These are phyloP conservation scores for Pristionchus mayeri DNA, from an alignment of 2,888 invertebrate species.

Conservation along the genomic window DNA sequence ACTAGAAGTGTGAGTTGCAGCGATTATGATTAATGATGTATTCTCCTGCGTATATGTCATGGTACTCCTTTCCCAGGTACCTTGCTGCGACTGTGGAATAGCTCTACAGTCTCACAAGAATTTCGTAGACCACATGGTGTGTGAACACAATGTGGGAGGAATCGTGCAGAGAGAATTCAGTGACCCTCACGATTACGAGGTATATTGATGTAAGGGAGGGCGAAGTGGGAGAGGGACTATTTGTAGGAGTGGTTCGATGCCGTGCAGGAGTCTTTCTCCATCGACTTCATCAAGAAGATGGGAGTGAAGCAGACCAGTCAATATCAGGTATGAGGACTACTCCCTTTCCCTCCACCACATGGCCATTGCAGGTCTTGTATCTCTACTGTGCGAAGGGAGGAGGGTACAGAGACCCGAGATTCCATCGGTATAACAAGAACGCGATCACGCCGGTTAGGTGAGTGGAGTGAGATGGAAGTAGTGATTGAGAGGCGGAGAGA, in stretches of 20 bases:
- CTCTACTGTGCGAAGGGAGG: conserved; percentile 56
- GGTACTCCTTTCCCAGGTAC: conserved; percentile 48
- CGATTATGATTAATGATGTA: not conserved
- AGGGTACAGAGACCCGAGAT: conserved; percentile 50
- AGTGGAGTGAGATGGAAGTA: too few species aligned
- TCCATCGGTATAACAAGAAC: conserved; percentile 46
- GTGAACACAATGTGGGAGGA: conserved; percentile 55
- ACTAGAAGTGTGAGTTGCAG: conserved; percentile 53
- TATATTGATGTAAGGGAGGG: not conserved
- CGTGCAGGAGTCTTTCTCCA: conserved; percentile 57
- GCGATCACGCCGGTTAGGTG: conserved; percentile 43
- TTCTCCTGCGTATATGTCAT: not conserved
- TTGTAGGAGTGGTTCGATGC: conserved; percentile 60
- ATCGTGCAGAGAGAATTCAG: conserved; percentile 56
- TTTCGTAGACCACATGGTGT: conserved; percentile 58
- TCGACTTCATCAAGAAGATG: conserved; percentile 57
- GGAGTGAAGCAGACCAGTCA: conserved; percentile 52
- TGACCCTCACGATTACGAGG: conserved; percentile 56
- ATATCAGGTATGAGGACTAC: conserved; percentile 50
- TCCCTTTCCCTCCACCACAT: not conserved
- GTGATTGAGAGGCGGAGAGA: too few species aligned
- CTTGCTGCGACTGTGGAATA: conserved; percentile 54
- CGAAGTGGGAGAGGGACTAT: not conserved
- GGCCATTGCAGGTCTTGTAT: conserved; percentile 52
- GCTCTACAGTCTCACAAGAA: conserved; percentile 53